Evolutionary conservation across 2,797 vertebrate species (phyloP).

Genomic region (Huso huso): DNA sequence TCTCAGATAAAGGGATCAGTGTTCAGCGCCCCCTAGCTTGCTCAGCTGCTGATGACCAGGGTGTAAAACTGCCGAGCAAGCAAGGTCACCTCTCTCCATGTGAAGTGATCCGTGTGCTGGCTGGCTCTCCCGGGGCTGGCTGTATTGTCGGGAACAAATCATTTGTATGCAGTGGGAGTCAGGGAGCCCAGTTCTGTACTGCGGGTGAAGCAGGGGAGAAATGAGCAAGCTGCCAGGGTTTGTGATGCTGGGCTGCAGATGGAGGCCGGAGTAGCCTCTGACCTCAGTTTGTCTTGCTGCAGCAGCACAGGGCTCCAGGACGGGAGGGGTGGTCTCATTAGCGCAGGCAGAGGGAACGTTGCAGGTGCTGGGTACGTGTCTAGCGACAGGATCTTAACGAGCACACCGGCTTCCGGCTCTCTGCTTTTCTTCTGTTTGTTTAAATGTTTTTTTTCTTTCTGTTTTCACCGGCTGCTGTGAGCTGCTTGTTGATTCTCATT

Average conservation of each 20-base stretch:
- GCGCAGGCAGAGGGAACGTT: not conserved
- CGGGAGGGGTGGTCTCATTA: not conserved
- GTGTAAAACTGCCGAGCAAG: too few species aligned
- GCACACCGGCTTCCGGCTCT: not conserved
- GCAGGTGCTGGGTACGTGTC: constrained; percentile 5
- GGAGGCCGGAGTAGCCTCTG: constrained; percentile 53
- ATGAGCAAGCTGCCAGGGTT: not conserved
- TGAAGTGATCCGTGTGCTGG: not conserved
- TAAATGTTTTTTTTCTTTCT: not conserved
- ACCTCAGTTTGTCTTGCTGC: constrained; percentile 36
- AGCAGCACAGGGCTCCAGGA: constrained; percentile 28
- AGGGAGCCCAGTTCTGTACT: not conserved
- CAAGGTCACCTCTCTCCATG: not conserved
- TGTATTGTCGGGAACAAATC: not conserved
- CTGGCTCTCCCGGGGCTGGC: not conserved
- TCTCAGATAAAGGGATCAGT: too few species aligned
- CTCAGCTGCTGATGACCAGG: too few species aligned
- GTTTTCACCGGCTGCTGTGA: not conserved
- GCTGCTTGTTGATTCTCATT: not conserved
- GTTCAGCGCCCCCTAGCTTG: too few species aligned
- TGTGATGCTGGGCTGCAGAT: constrained; percentile 47
- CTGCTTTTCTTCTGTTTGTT: not conserved
- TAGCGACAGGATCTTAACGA: not conserved
- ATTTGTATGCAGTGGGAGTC: not conserved
- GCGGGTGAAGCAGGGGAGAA: not conserved